Conservation (phyloP, 2,888 invertebrate species). For the Celastrina argiolus region DNA sequence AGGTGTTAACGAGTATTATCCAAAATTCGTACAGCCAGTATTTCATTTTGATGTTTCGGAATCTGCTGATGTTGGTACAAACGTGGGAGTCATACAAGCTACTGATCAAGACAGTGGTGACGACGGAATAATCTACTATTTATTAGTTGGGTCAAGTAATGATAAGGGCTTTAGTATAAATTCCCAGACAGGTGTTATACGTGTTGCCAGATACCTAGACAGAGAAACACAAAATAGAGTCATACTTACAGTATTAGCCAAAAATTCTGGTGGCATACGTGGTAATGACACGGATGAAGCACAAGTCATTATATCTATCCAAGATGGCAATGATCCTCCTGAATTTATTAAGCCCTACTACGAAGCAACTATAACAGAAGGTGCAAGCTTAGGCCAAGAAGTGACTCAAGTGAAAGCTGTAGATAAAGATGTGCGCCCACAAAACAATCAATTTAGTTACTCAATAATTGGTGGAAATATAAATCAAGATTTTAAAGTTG, state of each 20-base stretch:
- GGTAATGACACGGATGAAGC: slow-evolving; percentile 98
- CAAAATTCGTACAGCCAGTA: slow-evolving; percentile 91
- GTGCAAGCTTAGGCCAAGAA: slow-evolving; percentile 83
- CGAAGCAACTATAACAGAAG: slow-evolving; percentile 89
- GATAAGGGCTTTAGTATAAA: slow-evolving; percentile 93
- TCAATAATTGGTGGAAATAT: slow-evolving; percentile 91
- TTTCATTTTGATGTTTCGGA: slow-evolving; percentile 96
- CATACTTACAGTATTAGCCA: slow-evolving; percentile 93
- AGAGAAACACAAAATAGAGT: slow-evolving; percentile 93
- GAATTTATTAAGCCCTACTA: slow-evolving; percentile 90
- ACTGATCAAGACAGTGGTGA: slow-evolving; percentile 93
- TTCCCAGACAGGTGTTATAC: slow-evolving; percentile 88
- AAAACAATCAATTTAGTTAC: slow-evolving; percentile 94
- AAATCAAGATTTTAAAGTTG: slow-evolving; percentile 91
- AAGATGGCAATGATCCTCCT: slow-evolving; percentile 97
- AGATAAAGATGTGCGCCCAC: slow-evolving; percentile 93
- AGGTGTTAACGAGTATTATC: slow-evolving; percentile 93
- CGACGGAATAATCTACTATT: slow-evolving; percentile 92
- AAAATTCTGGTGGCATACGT: slow-evolving; percentile 94
- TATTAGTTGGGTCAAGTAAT: slow-evolving; percentile 95
- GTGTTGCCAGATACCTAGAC: slow-evolving; percentile 88
- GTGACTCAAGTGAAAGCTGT: slow-evolving; percentile 89
- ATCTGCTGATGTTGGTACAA: slow-evolving; percentile 90
- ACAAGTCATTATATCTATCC: slow-evolving; percentile 93
- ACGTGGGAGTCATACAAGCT: slow-evolving; percentile 91